A percentile compares a stretch with the other conserved stretches of the same genome.
These are phyloP conservation scores for Antechinus stuartii DNA, from an alignment of 2,113 vertebrate species.

Conservation along the genomic window DNA sequence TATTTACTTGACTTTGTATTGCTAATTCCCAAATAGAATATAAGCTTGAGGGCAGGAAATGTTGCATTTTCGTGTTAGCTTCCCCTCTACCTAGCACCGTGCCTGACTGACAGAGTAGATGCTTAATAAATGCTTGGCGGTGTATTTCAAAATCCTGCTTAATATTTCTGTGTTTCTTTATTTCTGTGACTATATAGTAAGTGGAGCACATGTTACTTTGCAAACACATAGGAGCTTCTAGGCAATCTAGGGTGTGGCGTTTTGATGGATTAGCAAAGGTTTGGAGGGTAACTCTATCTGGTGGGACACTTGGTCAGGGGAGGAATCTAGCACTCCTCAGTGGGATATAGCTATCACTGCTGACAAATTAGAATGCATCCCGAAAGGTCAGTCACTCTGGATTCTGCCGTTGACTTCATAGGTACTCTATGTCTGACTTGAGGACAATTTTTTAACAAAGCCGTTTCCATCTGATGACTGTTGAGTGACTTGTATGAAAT, in stretches of 20 bases:
- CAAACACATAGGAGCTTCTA: neutral
- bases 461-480: neutral
- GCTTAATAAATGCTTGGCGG: neutral
- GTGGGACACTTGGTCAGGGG: constrained; percentile 13
- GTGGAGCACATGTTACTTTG: neutral
- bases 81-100: neutral
- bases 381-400: constrained; percentile 23
- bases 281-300: constrained; percentile 8
- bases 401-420: constrained; percentile 36
- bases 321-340: neutral
- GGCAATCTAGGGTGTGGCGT: constrained; percentile 20
- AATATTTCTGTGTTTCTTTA: neutral
- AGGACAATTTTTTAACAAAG: constrained; percentile 47
- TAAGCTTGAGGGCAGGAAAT: neutral
- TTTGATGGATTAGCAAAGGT: constrained; percentile 32
- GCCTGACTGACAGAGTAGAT: neutral
- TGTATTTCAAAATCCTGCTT: neutral
- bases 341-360: constrained; percentile 25
- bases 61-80: neutral
- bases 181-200: neutral
- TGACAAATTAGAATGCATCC: constrained; percentile 18
- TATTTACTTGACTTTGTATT: neutral
- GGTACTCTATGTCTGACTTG: constrained; percentile 47
- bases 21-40: neutral
- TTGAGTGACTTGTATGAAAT: constrained; percentile 25